These are phyloP conservation scores for Artemia sinica DNA, from an alignment of 2,888 invertebrate species.

Conservation along the genomic window DNA sequence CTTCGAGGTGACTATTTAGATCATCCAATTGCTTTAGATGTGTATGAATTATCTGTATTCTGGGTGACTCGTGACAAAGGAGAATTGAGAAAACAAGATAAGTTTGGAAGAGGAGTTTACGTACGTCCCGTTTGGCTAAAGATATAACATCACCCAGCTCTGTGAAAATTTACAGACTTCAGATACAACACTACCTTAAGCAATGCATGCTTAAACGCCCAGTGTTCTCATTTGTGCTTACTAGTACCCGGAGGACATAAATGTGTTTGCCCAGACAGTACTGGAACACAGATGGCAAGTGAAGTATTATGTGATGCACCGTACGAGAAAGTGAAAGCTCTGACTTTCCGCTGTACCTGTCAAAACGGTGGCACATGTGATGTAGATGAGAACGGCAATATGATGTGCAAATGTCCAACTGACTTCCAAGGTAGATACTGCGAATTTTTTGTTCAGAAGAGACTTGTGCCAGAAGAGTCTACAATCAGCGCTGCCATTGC, in stretches of 20 bases:
- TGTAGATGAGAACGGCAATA: constrained; percentile 34
- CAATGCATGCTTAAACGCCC: constrained; percentile 49
- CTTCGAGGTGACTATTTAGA: constrained; percentile 46
- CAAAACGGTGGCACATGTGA: constrained; percentile 71
- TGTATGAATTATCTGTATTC: constrained; percentile 79
- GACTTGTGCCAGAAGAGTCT: constrained; percentile 36
- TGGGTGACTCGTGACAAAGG: constrained; percentile 84
- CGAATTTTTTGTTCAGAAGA: constrained; percentile 45
- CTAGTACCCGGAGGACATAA: constrained; percentile 68
- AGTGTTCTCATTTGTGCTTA: constrained; percentile 83
- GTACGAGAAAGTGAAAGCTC: constrained; percentile 52
- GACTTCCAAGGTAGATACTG: constrained; percentile 57
- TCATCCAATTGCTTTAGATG: constrained; percentile 71
- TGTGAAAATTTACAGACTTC: constrained; percentile 63
- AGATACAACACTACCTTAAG: constrained; percentile 58
- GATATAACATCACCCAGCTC: constrained; percentile 70
- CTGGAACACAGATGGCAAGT: constrained; percentile 28
- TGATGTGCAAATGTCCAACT: constrained; percentile 52
- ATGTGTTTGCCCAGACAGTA: constrained; percentile 75
- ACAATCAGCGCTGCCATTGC: constrained; percentile 48
- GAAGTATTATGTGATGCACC: constrained; percentile 63
- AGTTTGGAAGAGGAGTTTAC: constrained; percentile 86
- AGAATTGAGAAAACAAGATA: constrained; percentile 73
- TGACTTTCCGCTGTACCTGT: constrained; percentile 62
- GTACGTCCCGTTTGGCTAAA: constrained; percentile 55